These are phyloP conservation scores for Heterochromis multidens DNA, from an alignment of 2,113 vertebrate species.

Conservation along the genomic window DNA sequence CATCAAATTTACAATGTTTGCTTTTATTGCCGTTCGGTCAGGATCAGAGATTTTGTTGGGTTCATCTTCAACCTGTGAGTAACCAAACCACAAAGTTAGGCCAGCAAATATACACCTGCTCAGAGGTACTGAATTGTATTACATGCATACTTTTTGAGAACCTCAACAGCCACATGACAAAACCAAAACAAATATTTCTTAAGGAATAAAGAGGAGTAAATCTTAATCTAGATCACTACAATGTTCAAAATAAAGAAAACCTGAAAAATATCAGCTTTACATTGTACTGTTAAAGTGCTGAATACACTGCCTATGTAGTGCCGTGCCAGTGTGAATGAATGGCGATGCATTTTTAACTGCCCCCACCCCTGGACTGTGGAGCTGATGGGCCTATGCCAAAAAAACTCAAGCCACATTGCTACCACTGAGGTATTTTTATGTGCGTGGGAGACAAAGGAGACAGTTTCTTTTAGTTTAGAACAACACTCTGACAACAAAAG, in stretches of 20 bases:
- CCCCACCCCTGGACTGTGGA: neutral
- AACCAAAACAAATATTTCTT: neutral
- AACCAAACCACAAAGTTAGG: neutral
- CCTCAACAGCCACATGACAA: neutral
- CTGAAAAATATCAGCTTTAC: neutral
- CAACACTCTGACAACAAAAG: neutral
- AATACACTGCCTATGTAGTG: neutral
- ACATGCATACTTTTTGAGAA: neutral
- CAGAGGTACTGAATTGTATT: neutral
- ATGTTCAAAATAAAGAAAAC: no score
- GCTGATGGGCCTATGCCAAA: neutral
- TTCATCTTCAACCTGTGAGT: constrained; percentile 91
- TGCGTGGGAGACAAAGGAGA: neutral
- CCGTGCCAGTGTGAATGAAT: neutral
- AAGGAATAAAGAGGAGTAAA: neutral
- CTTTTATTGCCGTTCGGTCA: constrained; percentile 92
- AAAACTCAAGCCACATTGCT: neutral
- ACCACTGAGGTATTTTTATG: neutral
- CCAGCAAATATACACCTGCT: neutral
- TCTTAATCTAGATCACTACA: neutral
- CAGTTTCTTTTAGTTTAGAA: neutral
- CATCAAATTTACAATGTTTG: constrained; percentile 98
- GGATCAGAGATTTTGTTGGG: constrained; percentile 94
- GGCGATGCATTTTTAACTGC: neutral
- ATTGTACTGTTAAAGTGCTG: neutral